Percentiles rank a stretch among this genome's conserved stretches.
Evolutionary conservation across 30 jellyfish, hydroid and myxozoan species (phyloP).

Genomic region (Haliclystus octoradiatus): DNA sequence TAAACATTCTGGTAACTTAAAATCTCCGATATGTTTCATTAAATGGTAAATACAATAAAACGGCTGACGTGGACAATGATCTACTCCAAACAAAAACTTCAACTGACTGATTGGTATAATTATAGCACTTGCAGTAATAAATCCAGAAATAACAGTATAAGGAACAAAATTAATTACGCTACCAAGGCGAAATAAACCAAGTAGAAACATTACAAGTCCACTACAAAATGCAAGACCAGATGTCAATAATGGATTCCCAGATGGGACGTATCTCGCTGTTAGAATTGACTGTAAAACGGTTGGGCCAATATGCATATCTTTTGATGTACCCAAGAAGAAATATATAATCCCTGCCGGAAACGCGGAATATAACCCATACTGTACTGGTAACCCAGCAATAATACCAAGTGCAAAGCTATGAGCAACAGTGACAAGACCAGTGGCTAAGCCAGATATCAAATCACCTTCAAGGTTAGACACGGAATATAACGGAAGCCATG

Average conservation of each 20-base stretch:
- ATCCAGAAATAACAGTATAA: constrained; percentile 70
- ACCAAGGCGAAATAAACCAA: constrained; percentile 65
- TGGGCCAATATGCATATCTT: constrained; percentile 73
- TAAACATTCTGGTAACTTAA: constrained; percentile 52
- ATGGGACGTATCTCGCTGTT: constrained; percentile 28
- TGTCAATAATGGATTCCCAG: constrained; percentile 32
- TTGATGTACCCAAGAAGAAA: constrained; percentile 66
- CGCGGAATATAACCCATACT: constrained; percentile 68
- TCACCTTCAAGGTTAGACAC: constrained; percentile 49
- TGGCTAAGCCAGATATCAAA: constrained; percentile 61
- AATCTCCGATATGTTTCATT: constrained; percentile 23
- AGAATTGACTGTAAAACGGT: constrained; percentile 47
- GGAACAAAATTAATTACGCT: constrained; percentile 57
- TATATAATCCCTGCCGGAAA: constrained; percentile 68
- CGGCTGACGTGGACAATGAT: constrained; percentile 32
- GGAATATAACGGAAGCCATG: constrained; percentile 39
- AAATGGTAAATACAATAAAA: constrained; percentile 26
- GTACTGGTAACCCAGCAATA: constrained; percentile 72
- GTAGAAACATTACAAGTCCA: constrained; percentile 43
- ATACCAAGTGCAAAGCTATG: constrained; percentile 60
- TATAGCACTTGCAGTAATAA: constrained; percentile 80
- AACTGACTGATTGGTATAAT: constrained; percentile 50
- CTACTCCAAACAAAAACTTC: constrained; percentile 50
- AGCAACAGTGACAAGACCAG: constrained; percentile 65
- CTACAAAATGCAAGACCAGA: constrained; percentile 54